Base-by-base conservation (phyloP, 2,113 vertebrate genomes). In the Tympanuchus pallidicinctus region DNA sequence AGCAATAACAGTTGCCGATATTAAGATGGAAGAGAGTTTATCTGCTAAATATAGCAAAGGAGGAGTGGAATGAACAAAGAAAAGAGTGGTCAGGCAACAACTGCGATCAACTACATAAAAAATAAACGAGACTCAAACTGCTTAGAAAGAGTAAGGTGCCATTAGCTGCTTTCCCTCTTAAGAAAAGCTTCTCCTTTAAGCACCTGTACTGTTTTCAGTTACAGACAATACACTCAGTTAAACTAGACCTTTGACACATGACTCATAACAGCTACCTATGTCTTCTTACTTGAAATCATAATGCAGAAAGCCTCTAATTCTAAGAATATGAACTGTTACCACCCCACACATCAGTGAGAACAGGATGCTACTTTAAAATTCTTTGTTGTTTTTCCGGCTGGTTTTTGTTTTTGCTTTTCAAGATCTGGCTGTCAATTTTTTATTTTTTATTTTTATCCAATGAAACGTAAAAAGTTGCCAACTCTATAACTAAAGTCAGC, bases 51-150 rank as follows among this genome's bases (percentile, higher is more conserved):
- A 22, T n/a, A 89, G 71, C 42, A 83, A 67, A 80, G 56, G 43
- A 83, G 0, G 70, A 32, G 14, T 71, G 25, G 21, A 92, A 95
- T 40, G 32, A 88, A 74, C 47, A 74, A 64, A 19, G 28, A 42
- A 88, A 83, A 69, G 71, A 83, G 17, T 42, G 40, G 57, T 80
- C 72, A 91, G 42, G 65, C 43, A 94, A 78, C 38, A 93, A 22
- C 64, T 69, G 32, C 16, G 34, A 82, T 59, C 65, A 82, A 82
- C 18, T 24, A 54, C 4, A 43, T 73, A 87, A 86, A 86, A 47
- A 30, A 48, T 36, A 36, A 32, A 19, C 20, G 24, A 82, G 27
- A 59, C 0, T 69, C 19, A 91, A 43, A 50, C 3, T 84, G 57
- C 61, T 64, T 16, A 43, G 19, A n/a, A 91, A 88, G 67, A 66